Base-by-base conservation (phyloP, 1,140 invertebrate species). In the Pararge aegeria region DNA sequence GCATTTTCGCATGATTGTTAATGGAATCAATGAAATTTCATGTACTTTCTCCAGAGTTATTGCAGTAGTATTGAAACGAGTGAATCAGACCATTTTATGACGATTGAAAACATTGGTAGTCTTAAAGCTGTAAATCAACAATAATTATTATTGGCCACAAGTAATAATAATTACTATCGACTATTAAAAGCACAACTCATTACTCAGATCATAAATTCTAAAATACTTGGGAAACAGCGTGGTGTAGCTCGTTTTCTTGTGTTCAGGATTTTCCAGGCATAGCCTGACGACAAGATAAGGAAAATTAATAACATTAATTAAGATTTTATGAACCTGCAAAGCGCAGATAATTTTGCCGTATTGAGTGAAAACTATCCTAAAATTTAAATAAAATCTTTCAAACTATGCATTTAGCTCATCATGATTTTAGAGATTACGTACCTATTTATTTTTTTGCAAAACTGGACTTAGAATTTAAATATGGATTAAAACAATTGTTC, bases 101-200 rank as follows among this genome's bases (percentile, higher is more conserved):
- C 40, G 40, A 13, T 44, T 5, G 9, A 38, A 0, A 19, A 16
- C 5, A 44, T 44, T 44, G 40, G 10, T n/a, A 12, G 12, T 9
- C 34, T 37, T 12, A 37, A 4, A 37, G 34, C 34, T 1, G 34
- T 37, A n/a, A n/a, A 12, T 37, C 30, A 37, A 5, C 13, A 37
- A 37, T 37, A n/a, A 37, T 37, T 37, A 37, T 13, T 13, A 37
- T 12, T n/a, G 12, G 27, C 4, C 27, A 27, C 27, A 27, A 42
- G 38, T 48, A 24, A 48, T 48, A 48, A 21, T 48, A 24, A 48
- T 48, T 18, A 48, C 24, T 48, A 48, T 48, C 44, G 19, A 48
- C 44, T 21, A 24, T 21, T 48, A 48, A 48, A 24, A 10, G 20
- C 21, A 24, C 21, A 48, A 48, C 19, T 21, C 21, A 21, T 48